Base-by-base conservation (phyloP, 2,888 invertebrate genomes). In the Thereva unica region DNA sequence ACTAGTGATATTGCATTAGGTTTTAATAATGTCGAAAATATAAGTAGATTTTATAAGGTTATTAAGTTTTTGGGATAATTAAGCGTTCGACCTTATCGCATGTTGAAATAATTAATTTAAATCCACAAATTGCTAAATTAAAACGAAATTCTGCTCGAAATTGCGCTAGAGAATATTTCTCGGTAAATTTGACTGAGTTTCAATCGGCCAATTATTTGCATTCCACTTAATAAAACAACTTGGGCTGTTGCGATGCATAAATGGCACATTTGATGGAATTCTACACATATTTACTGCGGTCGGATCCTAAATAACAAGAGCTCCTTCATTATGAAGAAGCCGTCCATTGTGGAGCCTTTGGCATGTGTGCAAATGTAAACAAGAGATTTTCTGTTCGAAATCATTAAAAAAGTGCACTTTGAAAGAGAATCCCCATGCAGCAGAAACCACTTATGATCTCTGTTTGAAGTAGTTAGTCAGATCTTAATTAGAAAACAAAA, bases 401-500 rank as follows among this genome's bases (percentile, higher is more conserved):
- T 23, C 12, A 61, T 61, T 23, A 42, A 61, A 61, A 23, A 61
- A 61, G 34, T 61, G 50, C 61, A 61, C 37, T 49, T 61, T 61
- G 50, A 40, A 50, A 61, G 61, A 61, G 50, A 41, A 23, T 49
- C 5, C 38, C 23, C 49, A 23, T 23, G 45, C 50, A 61, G 40
- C 50, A 61, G 61, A 61, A 50, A 61, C 61, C 61, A 61, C 61
- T 61, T 61, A 49, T 61, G 61, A 23, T 23, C 50, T 45, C 38
- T 41, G 49, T 49, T 41, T 61, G 61, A 61, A 59, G 61, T 61
- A 61, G 49, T 41, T 38, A 61, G 4, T 38, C 34, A 35, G 49
- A 61, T 61, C 61, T 61, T 61, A 61, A 61, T 61, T 50, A 61
- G 50, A 50, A 61, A 61, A 61, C 41, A 61, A 61, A 61, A 61